Conservation (phyloP, 2,888 invertebrate genomes). For the Rotaria macrura region DNA sequence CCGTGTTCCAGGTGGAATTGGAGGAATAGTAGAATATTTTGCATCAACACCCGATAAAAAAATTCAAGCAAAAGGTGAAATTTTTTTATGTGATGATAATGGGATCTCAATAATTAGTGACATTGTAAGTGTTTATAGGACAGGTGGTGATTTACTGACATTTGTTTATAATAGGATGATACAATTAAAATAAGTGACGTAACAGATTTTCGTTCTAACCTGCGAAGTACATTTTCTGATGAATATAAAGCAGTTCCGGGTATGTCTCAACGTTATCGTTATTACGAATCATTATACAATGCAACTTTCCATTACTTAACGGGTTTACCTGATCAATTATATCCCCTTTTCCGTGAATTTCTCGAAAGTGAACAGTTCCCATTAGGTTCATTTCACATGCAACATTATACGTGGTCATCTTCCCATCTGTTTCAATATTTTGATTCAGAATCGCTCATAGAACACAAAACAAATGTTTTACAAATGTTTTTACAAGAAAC, state of each 20-base stretch:
- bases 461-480: background rate
- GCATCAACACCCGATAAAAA: background rate
- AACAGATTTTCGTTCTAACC: background rate
- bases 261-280: background rate
- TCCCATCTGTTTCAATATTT: background rate
- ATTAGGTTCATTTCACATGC: background rate
- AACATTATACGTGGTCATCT: background rate
- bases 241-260: background rate
- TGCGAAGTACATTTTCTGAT: background rate
- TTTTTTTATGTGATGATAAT: slow-evolving; percentile 2
- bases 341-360: slow-evolving; percentile 13
- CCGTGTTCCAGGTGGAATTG: background rate
- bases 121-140: background rate
- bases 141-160: too few species aligned
- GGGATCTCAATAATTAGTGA: background rate
- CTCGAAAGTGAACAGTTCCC: background rate
- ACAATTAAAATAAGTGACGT: slow-evolving; percentile 1
- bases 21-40: background rate
- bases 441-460: background rate
- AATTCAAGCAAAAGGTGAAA: background rate
- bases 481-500: background rate
- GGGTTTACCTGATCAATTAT: slow-evolving; percentile 3
- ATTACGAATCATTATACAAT: background rate
- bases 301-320: slow-evolving; percentile 13
- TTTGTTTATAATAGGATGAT: background rate